phyloP scores from a whole-genome alignment of 1,140 invertebrate genomes.

The Pectinophora gossypiella region DNA sequence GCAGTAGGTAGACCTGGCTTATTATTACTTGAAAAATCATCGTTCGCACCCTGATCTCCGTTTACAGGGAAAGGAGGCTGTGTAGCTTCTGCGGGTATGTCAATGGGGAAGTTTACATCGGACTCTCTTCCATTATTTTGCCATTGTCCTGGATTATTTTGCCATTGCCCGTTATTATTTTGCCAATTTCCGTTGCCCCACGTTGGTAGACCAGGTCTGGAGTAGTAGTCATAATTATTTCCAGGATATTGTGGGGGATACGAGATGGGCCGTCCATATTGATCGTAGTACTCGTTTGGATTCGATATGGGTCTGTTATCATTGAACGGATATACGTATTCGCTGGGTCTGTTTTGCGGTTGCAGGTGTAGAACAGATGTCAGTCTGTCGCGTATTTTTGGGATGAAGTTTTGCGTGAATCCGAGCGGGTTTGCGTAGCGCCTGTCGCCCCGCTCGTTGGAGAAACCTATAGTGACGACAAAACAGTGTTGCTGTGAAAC shows the following conservation, averaged over 20 bases:
- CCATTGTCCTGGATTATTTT: neutral
- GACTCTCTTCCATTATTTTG: neutral
- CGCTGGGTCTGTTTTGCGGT: too few relatives aligned
- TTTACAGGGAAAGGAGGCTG: neutral
- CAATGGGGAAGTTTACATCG: neutral
- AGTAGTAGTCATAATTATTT: too few relatives aligned
- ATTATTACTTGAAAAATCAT: too few relatives aligned
- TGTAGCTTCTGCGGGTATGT: neutral
- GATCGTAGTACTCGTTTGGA: too few relatives aligned
- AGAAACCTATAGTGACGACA: neutral
- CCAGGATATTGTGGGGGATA: neutral
- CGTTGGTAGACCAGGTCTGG: neutral
- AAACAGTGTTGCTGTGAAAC: too few relatives aligned
- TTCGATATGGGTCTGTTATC: too few relatives aligned
- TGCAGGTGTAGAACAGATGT: too few relatives aligned
- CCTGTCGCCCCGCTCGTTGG: neutral
- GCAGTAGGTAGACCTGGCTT: neutral
- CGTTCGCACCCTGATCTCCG: neutral
- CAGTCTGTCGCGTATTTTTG: too few relatives aligned
- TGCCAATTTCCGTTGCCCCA: neutral
- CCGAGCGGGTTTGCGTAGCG: neutral
- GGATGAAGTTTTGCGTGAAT: neutral
- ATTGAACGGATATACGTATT: too few relatives aligned
- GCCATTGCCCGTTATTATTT: neutral
- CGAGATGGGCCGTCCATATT: neutral